Evolutionary conservation across 2,113 vertebrate species (phyloP).

Genomic region (Scophthalmus maximus): DNA sequence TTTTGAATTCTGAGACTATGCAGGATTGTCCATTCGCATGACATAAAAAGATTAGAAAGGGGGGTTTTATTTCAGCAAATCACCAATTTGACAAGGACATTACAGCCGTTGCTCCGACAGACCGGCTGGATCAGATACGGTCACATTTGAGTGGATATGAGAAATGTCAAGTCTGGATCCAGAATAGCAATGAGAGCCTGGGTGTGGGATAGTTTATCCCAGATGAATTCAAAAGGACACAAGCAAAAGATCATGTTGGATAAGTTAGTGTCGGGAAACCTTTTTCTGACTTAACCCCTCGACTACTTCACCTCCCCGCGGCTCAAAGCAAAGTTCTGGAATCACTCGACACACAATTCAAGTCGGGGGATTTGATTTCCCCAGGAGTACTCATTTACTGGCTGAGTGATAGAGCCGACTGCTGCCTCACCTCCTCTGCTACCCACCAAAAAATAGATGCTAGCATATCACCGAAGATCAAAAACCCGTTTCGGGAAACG

Average conservation of each 20-base stretch:
- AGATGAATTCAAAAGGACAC: conserved; percentile 45
- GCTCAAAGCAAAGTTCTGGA: conserved; percentile 23
- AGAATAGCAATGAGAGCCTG: conserved; percentile 63
- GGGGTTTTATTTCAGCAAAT: conserved; percentile 23
- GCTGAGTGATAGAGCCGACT: conserved; percentile 6
- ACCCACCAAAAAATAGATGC: conserved; percentile 10
- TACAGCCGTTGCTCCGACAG: conserved; percentile 10
- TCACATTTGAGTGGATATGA: conserved; percentile 59
- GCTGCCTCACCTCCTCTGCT: conserved; percentile 25
- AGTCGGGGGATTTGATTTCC: conserved; percentile 33
- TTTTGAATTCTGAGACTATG: too few relatives aligned
- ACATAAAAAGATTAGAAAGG: conserved; percentile 14
- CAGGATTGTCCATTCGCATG: too few relatives aligned
- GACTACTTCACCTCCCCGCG: conserved; percentile 27
- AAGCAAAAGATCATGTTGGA: conserved; percentile 42
- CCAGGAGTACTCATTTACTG: conserved; percentile 24
- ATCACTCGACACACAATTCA: conserved; percentile 11
- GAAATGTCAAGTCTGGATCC: conserved; percentile 67
- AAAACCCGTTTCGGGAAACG: conserved; percentile 32
- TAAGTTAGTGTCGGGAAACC: conserved; percentile 17
- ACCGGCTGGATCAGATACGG: conserved; percentile 49
- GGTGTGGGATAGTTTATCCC: conserved; percentile 22
- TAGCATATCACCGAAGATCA: conserved; percentile 16
- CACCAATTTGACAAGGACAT: conserved; percentile 14
- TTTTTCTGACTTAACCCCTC: conserved; percentile 39